phyloP scores from a whole-genome alignment of 2,797 vertebrate species.

The Chanos chanos region DNA sequence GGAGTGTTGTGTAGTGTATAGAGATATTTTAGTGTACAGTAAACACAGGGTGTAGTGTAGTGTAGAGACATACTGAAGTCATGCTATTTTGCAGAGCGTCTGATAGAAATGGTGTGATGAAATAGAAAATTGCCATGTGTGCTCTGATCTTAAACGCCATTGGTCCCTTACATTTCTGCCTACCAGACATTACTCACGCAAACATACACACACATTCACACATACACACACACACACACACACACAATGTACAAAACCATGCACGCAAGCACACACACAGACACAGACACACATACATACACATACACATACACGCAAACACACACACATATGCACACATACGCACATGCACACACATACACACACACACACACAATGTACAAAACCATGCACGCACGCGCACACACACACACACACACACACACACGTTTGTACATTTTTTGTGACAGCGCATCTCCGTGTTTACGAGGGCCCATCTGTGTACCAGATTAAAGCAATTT shows the following conservation, averaged over 20 bases:
- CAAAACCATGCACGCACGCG: too few species aligned
- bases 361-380: too few species aligned
- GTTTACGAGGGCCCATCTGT: slow-evolving; percentile 58
- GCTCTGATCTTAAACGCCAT: slow-evolving; percentile 21
- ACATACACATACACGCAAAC: too few species aligned
- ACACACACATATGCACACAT: too few species aligned
- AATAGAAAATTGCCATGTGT: slow-evolving; percentile 24
- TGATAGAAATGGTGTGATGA: background rate
- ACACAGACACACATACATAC: too few species aligned
- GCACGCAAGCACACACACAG: too few species aligned
- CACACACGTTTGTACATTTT: background rate
- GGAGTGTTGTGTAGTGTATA: too few species aligned
- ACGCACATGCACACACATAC: background rate
- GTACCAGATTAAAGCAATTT: slow-evolving; percentile 54
- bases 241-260: too few species aligned
- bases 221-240: background rate
- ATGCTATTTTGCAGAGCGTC: background rate
- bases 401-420: too few species aligned
- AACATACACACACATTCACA: background rate
- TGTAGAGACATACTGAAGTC: too few species aligned
- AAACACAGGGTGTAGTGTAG: too few species aligned
- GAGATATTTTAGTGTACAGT: too few species aligned
- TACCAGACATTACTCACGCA: background rate
- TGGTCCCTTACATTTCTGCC: slow-evolving; percentile 28
- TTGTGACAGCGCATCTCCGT: slow-evolving; percentile 19